phyloP scores from a whole-genome alignment of 2,797 vertebrate species.

The Ctenosaura bakeri region DNA sequence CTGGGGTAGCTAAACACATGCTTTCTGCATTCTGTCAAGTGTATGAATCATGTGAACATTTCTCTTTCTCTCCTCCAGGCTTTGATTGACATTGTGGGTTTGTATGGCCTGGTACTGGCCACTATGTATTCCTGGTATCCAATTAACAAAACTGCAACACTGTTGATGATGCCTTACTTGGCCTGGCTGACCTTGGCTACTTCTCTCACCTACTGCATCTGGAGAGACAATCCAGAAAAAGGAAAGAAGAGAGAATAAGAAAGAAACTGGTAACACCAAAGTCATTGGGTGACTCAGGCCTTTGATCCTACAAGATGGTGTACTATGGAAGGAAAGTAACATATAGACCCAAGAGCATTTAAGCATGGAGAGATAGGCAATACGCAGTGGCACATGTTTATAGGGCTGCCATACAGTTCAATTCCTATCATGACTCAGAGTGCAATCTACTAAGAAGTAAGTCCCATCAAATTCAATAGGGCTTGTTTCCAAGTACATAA shows the following conservation, averaged over 20 bases:
- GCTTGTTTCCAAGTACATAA: background rate
- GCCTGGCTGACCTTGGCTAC: conserved; percentile 90
- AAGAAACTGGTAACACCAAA: background rate
- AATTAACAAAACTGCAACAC: conserved; percentile 84
- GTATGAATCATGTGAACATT: background rate
- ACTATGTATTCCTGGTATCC: conserved; percentile 87
- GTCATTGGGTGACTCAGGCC: accelerated
- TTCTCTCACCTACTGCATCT: conserved; percentile 87
- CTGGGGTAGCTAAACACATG: background rate
- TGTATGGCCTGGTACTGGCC: conserved; percentile 83
- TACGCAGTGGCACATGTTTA: accelerated
- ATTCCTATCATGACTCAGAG: background rate
- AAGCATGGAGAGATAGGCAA: accelerated
- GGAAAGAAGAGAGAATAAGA: conserved; percentile 65
- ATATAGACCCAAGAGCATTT: background rate
- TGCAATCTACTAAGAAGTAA: background rate
- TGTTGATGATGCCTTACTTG: conserved; percentile 90
- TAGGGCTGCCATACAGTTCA: background rate
- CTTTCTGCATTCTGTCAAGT: background rate
- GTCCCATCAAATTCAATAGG: background rate
- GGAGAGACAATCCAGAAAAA: conserved; percentile 86
- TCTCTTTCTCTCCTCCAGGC: conserved; percentile 59
- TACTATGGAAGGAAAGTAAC: background rate
- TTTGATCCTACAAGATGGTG: background rate
- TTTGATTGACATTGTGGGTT: conserved; percentile 52